phyloP scores from a whole-genome alignment of 2,888 invertebrate species.

The Ditylenchus weischeri region DNA sequence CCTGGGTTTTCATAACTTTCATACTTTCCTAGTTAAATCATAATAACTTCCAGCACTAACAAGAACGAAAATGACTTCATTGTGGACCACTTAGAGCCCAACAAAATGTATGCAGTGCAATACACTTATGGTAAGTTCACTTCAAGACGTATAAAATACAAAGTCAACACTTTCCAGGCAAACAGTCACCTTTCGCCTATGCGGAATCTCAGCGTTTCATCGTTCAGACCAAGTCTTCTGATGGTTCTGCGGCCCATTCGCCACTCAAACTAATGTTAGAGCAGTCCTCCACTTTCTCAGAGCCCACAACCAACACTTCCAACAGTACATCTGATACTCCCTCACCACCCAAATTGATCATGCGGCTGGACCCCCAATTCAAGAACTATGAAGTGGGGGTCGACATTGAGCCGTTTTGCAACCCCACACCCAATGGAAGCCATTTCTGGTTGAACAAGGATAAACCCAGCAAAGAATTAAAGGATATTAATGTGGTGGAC shows the following conservation, averaged over 20 bases:
- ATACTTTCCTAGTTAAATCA: too few species aligned
- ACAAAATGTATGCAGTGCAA: conserved; percentile 49
- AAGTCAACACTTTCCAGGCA: conserved; percentile 14
- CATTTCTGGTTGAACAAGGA: conserved; percentile 28
- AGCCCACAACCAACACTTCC: background rate
- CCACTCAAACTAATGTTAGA: conserved; percentile 15
- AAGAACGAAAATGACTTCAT: conserved; percentile 40
- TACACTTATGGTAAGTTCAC: conserved; percentile 43
- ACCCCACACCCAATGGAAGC: conserved; percentile 23
- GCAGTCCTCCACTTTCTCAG: background rate
- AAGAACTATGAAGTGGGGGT: conserved; percentile 38
- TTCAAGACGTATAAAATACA: too few species aligned
- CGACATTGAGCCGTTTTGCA: conserved; percentile 49
- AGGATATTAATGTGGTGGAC: conserved; percentile 28
- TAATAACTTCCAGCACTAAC: conserved; percentile 40
- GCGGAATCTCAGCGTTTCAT: conserved; percentile 37
- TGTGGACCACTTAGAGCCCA: conserved; percentile 43
- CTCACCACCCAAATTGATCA: background rate
- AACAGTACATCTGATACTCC: background rate
- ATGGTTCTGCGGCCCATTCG: background rate
- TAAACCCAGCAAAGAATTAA: conserved; percentile 25
- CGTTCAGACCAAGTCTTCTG: conserved; percentile 26
- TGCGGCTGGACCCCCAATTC: conserved; percentile 17
- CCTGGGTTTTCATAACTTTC: background rate
- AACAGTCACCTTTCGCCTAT: conserved; percentile 40